phyloP scores from a whole-genome alignment of 2,797 vertebrate genomes.

The Tapera naevia region DNA sequence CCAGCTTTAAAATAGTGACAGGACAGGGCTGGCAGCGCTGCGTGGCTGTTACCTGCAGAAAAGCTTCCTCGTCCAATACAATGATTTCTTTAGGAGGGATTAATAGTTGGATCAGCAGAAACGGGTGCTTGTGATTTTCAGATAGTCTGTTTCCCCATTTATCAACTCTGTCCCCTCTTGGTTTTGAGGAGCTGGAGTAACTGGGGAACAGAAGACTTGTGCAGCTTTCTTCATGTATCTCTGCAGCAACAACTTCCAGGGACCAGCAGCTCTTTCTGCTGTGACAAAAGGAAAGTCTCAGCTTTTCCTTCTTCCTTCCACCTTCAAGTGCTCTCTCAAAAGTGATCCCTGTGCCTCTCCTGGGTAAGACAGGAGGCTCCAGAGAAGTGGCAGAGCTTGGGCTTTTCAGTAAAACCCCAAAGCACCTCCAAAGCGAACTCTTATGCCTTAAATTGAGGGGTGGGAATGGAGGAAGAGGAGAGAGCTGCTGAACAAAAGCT shows the following conservation, averaged over 20 bases:
- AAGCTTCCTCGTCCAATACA: not conserved
- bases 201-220: not conserved
- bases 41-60: not conserved
- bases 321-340: not conserved
- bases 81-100: not conserved
- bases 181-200: not conserved
- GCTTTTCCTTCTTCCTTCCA: not conserved
- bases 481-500: not conserved
- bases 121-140: not conserved
- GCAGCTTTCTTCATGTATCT: not conserved
- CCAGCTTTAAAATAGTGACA: rapidly evolving
- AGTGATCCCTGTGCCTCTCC: not conserved
- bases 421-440: not conserved
- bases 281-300: not conserved
- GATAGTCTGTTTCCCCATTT: not conserved
- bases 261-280: not conserved
- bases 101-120: not conserved
- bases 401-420: not conserved
- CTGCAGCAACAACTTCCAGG: not conserved
- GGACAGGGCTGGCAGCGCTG: not conserved
- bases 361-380: not conserved
- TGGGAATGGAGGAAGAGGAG: not conserved
- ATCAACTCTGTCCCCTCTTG: not conserved
- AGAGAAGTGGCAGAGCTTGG: not conserved
- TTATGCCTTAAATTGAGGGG: rapidly evolving